Base-by-base conservation (phyloP, 2,797 vertebrate genomes). In the Sebastes iracundus region DNA sequence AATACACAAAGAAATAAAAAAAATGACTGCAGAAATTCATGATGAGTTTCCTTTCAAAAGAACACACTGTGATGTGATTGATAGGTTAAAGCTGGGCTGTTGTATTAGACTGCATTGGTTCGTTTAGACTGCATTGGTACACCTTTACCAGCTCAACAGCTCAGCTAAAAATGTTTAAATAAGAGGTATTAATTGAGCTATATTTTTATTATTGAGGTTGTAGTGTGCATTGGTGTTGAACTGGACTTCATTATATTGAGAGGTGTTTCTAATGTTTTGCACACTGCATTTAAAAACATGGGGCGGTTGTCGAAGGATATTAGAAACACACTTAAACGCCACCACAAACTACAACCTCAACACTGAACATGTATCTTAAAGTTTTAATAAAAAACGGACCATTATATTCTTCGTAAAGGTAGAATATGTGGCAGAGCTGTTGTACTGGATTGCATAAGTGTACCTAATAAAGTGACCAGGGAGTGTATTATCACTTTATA, bases 1-100 rank as follows among this genome's bases (percentile, higher is more conserved):
- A 77, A 75, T 46, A 67, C 62, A 70, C 35, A 80, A 32, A 71
- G 13, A 61, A 71, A 74, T 56, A 60, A 63, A 83, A 86, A 76
- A 82, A 81, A 66, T 9, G 20, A 62, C 62, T 63, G 46, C 64
- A 76, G 35, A 52, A 71, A 52, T 35, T 56, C 63, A 28, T 23
- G 55, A 72, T 20, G 5, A 61, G 14, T 61, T 77, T 63, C 14
- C 27, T 62, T 73, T 72, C 13, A 38, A 70, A 78, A 60, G 42
- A 72, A 38, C 53, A 12, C 52, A 46, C 56, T 28, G 11, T 27
- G 70, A 58, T 52, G 75, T 60, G 55, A 49, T 1, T 16, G 58
- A 55, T 7, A 6, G 52, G 18, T 53, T 61, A 7, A 58, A n/a
- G 64, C 42, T 46, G 33, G 23, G 14, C 67, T 42, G 71, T 10